phyloP scores from a whole-genome alignment of 1,140 invertebrate genomes.

The Caenorhabditis tropicalis region DNA sequence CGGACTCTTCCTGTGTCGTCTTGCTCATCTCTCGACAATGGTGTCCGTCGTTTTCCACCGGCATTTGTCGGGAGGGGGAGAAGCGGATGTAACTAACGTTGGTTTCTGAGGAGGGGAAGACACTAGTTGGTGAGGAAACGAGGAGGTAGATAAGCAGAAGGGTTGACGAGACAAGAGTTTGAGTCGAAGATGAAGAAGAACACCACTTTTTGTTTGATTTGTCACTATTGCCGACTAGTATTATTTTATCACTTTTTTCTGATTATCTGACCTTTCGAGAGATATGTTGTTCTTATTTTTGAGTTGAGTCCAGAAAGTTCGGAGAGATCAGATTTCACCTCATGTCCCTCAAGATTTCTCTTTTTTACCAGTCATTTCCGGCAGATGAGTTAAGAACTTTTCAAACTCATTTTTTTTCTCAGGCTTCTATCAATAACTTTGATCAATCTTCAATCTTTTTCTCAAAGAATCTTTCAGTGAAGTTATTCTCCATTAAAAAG shows the following conservation, averaged over 20 bases:
- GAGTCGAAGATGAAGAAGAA: constrained; percentile 9
- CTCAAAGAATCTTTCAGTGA: too few species aligned
- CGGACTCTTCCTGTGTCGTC: neutral
- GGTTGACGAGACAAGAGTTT: neutral
- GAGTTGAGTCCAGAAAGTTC: constrained; percentile 21
- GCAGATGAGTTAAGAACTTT: neutral
- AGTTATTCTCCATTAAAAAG: too few species aligned
- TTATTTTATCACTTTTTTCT: neutral
- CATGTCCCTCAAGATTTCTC: constrained; percentile 17
- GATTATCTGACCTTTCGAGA: constrained; percentile 16
- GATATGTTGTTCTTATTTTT: constrained; percentile 26
- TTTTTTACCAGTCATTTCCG: neutral
- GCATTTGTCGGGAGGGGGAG: constrained; percentile 32
- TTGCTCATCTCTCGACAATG: constrained; percentile 28
- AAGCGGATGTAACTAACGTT: constrained; percentile 27
- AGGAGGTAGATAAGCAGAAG: neutral
- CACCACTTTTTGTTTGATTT: neutral
- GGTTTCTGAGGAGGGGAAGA: neutral
- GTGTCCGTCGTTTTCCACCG: constrained; percentile 24
- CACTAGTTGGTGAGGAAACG: neutral
- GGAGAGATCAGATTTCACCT: constrained; percentile 16
- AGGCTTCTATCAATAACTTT: too few species aligned
- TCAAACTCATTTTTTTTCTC: neutral
- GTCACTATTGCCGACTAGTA: neutral
- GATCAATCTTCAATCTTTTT: too few species aligned